phyloP scores from a whole-genome alignment of 2,888 invertebrate genomes.

The Melolontha melolontha region DNA sequence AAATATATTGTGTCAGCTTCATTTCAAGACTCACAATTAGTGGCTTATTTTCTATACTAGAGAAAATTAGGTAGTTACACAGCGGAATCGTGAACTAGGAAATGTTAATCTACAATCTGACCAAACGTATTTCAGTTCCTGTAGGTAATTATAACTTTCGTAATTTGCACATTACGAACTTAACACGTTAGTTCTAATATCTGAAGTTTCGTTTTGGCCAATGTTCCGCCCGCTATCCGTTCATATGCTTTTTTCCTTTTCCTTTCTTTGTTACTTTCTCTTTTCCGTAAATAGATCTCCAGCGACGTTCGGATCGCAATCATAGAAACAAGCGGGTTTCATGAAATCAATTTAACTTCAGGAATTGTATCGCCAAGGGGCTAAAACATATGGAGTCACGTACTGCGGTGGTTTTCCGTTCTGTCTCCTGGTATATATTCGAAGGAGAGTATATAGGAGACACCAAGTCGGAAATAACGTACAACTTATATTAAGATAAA shows the following conservation, averaged over 20 bases:
- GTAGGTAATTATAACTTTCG: conserved; percentile 33
- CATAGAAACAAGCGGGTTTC: conserved; percentile 50
- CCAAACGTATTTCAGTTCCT: conserved; percentile 27
- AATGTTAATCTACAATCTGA: conserved; percentile 19
- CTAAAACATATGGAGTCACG: conserved; percentile 51
- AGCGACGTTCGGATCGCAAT: conserved; percentile 42
- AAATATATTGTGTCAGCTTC: too few relatives aligned
- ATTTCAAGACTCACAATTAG: conserved; percentile 2
- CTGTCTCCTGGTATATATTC: background rate
- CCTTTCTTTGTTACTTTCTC: conserved; percentile 6
- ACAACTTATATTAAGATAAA: conserved; percentile 14
- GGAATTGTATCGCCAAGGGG: conserved; percentile 48
- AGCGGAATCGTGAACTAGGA: conserved; percentile 1
- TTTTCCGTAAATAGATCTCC: conserved; percentile 30
- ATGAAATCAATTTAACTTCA: conserved; percentile 52
- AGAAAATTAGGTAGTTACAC: conserved; percentile 13
- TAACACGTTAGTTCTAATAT: conserved; percentile 23
- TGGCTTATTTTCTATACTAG: conserved; percentile 5
- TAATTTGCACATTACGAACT: conserved; percentile 26
- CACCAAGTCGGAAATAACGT: conserved; percentile 10
- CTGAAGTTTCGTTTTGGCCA: background rate
- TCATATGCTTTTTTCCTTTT: conserved; percentile 12
- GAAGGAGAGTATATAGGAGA: background rate
- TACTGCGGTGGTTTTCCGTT: conserved; percentile 39
- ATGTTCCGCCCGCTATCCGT: background rate